These are phyloP conservation scores for Platycercus adscitus DNA, from an alignment of 2,113 vertebrate genomes.

Conservation along the genomic window DNA sequence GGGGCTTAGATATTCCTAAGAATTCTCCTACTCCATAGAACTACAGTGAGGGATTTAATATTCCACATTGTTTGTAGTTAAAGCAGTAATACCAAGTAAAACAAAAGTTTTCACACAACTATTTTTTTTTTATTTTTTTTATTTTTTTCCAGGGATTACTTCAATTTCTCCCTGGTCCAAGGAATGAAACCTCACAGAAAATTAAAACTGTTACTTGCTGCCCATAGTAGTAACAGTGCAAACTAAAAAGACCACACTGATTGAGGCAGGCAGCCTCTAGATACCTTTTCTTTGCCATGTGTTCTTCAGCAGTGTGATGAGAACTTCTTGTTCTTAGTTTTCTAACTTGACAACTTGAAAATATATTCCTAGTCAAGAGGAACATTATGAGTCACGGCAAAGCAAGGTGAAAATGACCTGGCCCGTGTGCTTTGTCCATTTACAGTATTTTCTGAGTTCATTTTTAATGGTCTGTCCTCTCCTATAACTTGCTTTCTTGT, in stretches of 20 bases:
- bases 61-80: not conserved
- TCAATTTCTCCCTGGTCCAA: not conserved
- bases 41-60: not conserved
- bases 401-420: not conserved
- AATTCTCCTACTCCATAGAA: not conserved
- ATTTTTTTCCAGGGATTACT: not conserved
- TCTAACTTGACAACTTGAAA: not conserved
- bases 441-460: not conserved
- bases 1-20: not conserved
- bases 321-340: not conserved
- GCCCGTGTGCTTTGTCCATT: rapidly evolving
- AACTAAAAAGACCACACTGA: not conserved
- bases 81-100: not conserved
- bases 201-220: not conserved
- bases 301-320: not conserved
- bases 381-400: not conserved
- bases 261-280: not conserved
- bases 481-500: not conserved
- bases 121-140: not conserved
- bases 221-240: not conserved
- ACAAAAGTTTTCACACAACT: not conserved
- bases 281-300: not conserved
- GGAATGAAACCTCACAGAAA: not conserved
- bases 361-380: not conserved
- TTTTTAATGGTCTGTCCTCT: not conserved